Evolutionary conservation across 2,888 invertebrate species (phyloP), one percentile per base, ranked within the genome.

Genomic region (Cylindroiulus punctatus): DNA sequence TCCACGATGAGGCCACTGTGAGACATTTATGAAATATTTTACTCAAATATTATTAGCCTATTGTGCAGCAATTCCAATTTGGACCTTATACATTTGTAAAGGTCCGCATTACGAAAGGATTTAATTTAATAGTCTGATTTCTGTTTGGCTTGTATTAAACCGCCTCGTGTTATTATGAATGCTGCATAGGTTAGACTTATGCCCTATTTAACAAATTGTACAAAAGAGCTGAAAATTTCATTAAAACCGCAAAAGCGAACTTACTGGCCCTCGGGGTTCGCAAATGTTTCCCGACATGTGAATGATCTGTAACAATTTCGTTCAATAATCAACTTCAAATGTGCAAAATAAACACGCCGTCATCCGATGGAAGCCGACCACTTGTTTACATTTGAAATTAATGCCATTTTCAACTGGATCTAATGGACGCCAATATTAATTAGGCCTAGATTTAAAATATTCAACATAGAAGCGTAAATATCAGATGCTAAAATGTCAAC

Each of bases 391-490:
- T n/a, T 57, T n/a, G 57, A 57, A 57, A 57, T 57, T 57, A 57
- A 57, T 57, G n/a, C 57, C 57, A 22, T n/a, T n/a, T 19, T n/a
- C 57, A 57, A 57, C 19, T n/a, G n/a, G n/a, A 57, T 57, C 57
- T 57, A 57, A 57, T 57, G 57, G 7, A 57, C n/a, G 57, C n/a
- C 57, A 57, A 57, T 57, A n/a, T 57, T 57, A 57, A 57, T 57
- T 57, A 57, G 19, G 19, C 4, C 57, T n/a, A 57, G 19, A 57
- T n/a, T 57, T n/a, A 7, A 57, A 57, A 57, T 57, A 57, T 57
- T 57, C 57, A 57, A n/a, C 19, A 19, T n/a, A 57, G n/a, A 2
- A 19, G n/a, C n/a, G 7, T n/a, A 22, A 57, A 57, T 22, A n/a
- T 8, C 7, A 19, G 47, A 10, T 47, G 47, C 17, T 1, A 57